Evolutionary conservation across 2,797 vertebrate species (phyloP).

Genomic region (Perodicticus potto): DNA sequence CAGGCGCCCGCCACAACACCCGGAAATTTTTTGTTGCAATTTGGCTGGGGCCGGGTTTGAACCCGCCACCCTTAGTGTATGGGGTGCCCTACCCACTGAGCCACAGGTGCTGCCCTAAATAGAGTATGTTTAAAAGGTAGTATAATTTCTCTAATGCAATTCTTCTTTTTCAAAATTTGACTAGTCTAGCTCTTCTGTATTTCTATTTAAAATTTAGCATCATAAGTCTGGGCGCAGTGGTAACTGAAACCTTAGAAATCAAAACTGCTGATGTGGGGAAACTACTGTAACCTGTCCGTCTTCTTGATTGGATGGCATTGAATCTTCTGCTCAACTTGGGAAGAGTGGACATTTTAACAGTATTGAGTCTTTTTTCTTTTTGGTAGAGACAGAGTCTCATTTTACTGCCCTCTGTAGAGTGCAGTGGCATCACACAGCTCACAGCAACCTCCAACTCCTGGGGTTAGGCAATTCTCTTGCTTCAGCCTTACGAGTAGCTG

Average conservation of each 20-base stretch:
- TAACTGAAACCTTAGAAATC: not conserved
- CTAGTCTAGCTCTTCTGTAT: not conserved
- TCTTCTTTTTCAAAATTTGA: not conserved
- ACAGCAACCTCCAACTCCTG: no score
- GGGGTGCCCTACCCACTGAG: no score
- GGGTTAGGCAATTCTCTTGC: no score
- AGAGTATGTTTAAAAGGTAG: not conserved
- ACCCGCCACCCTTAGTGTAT: no score
- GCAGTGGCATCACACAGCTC: no score
- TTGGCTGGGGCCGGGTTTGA: no score
- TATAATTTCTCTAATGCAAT: not conserved
- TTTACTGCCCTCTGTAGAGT: no score
- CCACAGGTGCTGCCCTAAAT: no score
- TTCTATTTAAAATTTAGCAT: not conserved
- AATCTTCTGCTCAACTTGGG: not conserved
- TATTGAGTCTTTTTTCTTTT: not conserved
- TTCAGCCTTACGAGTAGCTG: no score
- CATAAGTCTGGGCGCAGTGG: not conserved
- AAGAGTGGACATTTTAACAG: not conserved
- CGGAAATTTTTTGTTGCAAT: no score
- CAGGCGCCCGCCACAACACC: no score
- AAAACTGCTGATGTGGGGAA: not conserved
- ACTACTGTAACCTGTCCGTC: not conserved
- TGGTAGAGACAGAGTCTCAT: no score
- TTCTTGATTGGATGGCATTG: not conserved